Evolutionary conservation across 2,113 vertebrate genomes (phyloP), one percentile per base, ranked within the genome.

Genomic region (Neoarius graeffei): DNA sequence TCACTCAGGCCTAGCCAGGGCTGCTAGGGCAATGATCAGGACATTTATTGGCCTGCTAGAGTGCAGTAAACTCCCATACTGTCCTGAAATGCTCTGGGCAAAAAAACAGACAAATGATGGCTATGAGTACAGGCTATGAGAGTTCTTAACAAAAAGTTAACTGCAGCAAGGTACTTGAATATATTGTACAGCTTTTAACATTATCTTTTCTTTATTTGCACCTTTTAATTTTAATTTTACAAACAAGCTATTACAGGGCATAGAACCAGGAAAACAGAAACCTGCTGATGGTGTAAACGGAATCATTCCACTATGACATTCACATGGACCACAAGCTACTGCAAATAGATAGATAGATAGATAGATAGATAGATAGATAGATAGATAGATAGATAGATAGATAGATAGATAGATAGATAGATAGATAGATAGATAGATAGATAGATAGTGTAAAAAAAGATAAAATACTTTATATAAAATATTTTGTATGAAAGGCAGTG

Each of bases 121-220:
- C 81, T 85, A 59, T 59, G 73, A 85, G 71, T 30, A 62, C 35
- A 42, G 35, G 35, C 35, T 42, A 1, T 19, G 27, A 69, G 15
- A 14, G 4, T 42, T 87, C 19, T 42, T 90, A 88, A 83, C 67
- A 87, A 89, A 89, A 80, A 76, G 64, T 79, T 15, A 85, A 62
- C 25, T 59, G 48, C 19, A 64, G 64, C 25, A 59, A 77, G 42
- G 25, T 14, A n/a, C 25, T 27, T 27, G 0, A 56, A 56, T 6
- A 57, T 80, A 13, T 4, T 14, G 50, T 76, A 8, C 7, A 15
- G n/a, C 11, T 27, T 80, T 15, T 85, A 25, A 84, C 60, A n/a
- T 64, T 69, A 48, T 57, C 23, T 48, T 27, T 50, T 48, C 35
- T 42, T 42, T 42, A 2, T 84, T 59, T 50, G 60, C 60, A 9